These are phyloP conservation scores for Parazoanthus atlanticus DNA, from an alignment of 92 coral and sea anemone species.

Conservation along the genomic window DNA sequence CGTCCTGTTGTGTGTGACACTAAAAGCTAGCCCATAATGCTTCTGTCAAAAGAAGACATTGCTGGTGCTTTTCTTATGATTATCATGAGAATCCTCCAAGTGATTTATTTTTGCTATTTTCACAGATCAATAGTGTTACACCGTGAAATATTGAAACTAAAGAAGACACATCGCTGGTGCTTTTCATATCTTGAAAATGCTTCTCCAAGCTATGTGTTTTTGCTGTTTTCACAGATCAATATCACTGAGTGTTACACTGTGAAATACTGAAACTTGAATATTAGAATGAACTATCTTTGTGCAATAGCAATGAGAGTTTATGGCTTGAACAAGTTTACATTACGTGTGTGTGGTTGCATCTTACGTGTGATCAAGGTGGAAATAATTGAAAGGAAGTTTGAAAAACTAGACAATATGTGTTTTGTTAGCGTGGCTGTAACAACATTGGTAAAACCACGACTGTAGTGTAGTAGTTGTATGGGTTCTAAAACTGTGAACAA, in stretches of 20 bases:
- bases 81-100: no score
- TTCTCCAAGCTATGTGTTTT: no score
- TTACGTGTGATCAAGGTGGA: background rate
- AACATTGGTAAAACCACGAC: background rate
- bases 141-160: background rate
- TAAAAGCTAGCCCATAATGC: background rate
- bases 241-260: no score
- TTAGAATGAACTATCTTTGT: background rate
- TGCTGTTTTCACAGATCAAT: background rate
- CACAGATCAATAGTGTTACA: background rate
- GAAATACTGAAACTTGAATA: background rate
- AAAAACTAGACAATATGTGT: background rate
- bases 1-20: conserved; percentile 30
- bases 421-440: background rate
- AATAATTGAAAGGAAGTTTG: background rate
- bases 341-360: background rate
- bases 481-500: no score
- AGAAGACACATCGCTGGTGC: background rate
- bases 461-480: background rate
- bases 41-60: background rate
- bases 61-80: no score
- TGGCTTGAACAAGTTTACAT: background rate
- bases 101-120: no score
- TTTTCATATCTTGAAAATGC: background rate
- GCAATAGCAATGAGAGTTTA: background rate